Conservation (phyloP, 2,113 vertebrate genomes). For the Heloderma charlesbogerti region DNA sequence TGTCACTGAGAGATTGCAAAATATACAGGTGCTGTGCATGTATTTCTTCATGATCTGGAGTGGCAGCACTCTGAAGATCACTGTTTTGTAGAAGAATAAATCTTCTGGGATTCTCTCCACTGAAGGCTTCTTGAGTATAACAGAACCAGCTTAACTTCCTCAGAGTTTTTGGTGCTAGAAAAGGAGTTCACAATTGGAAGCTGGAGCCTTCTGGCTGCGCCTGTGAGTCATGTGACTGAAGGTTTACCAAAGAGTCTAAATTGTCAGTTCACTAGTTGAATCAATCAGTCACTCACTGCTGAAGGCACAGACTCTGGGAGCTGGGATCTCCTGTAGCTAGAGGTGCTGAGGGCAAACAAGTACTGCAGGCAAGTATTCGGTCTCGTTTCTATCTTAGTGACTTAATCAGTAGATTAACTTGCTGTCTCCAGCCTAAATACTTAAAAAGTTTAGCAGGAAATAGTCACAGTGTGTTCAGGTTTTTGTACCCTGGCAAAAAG, state of each 20-base stretch:
- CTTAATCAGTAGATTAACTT: background rate
- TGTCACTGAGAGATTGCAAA: background rate
- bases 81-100: background rate
- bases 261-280: background rate
- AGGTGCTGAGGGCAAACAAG: background rate
- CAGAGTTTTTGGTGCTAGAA: slow-evolving; percentile 13
- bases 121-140: background rate
- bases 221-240: background rate
- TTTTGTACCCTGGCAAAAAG: background rate
- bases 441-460: slow-evolving; percentile 1
- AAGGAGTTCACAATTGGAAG: slow-evolving; percentile 22
- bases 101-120: background rate
- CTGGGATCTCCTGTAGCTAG: background rate
- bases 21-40: background rate
- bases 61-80: background rate
- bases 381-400: background rate
- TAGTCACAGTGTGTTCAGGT: background rate
- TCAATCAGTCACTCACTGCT: slow-evolving; percentile 23
- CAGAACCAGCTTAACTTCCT: slow-evolving; percentile 15
- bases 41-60: background rate
- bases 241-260: background rate
- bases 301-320: background rate
- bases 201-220: slow-evolving; percentile 16
- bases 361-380: background rate
- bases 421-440: background rate